These are phyloP conservation scores for Tyrophagus putrescentiae DNA, from an alignment of 1,140 invertebrate genomes.

Conservation along the genomic window DNA sequence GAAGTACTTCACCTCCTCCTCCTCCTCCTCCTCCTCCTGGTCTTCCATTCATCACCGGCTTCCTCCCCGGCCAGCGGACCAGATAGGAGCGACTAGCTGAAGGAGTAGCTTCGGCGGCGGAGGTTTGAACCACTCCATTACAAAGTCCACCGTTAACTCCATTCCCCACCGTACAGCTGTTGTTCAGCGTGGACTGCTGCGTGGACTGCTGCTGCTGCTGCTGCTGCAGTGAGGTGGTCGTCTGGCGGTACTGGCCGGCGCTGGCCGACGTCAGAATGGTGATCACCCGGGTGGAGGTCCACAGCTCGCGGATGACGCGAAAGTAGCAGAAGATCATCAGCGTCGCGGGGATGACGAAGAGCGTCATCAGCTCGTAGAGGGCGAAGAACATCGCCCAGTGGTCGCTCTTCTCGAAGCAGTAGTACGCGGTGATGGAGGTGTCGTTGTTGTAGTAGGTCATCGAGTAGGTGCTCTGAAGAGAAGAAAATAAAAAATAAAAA, in stretches of 20 bases:
- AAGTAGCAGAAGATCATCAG: slow-evolving; percentile 35
- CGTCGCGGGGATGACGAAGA: slow-evolving; percentile 34
- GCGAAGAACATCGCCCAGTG: slow-evolving; percentile 29
- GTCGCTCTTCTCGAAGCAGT: slow-evolving; percentile 32
- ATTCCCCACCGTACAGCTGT: no score
- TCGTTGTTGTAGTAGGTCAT: slow-evolving; percentile 33
- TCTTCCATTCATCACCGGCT: no score
- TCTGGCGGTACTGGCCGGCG: not conserved
- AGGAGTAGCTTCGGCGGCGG: no score
- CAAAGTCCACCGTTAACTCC: no score
- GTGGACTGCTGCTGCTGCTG: not conserved
- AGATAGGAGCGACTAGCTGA: no score
- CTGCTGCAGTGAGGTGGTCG: not conserved
- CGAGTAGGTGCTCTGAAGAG: slow-evolving; percentile 31
- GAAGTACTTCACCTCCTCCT: no score
- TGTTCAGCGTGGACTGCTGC: not conserved
- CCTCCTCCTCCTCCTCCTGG: no score
- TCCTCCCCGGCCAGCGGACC: slow-evolving; percentile 3
- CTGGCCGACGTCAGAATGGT: slow-evolving; percentile 25
- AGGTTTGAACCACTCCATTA: no score
- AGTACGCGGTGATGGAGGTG: slow-evolving; percentile 30
- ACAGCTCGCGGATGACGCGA: slow-evolving; percentile 35
- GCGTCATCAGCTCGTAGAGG: slow-evolving; percentile 33
- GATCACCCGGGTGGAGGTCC: slow-evolving; percentile 32
- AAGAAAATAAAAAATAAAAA: not conserved